phyloP scores from a whole-genome alignment of 2,113 vertebrate genomes.

The Apus apus region DNA sequence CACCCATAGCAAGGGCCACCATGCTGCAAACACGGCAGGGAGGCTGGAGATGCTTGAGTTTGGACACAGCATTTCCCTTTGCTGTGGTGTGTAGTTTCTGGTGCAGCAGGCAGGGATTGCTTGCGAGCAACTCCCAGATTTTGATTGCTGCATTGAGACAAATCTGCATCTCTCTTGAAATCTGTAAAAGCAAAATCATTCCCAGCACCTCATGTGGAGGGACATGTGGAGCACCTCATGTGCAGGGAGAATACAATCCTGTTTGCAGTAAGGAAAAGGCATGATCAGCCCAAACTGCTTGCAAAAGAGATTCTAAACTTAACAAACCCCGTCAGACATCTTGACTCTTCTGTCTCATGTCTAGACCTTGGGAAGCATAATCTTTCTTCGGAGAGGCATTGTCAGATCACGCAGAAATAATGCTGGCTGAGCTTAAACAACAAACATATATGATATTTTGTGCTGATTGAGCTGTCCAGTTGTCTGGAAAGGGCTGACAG shows the following conservation, averaged over 20 bases:
- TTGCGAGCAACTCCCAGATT: neutral
- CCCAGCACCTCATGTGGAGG: neutral
- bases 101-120: neutral
- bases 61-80: neutral
- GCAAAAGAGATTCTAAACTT: conserved; percentile 12
- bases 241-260: neutral
- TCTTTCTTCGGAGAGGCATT: conserved; percentile 14
- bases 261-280: neutral
- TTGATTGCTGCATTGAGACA: neutral
- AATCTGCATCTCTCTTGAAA: neutral
- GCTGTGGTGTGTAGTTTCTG: neutral
- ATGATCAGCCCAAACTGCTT: neutral
- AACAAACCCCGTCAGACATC: neutral
- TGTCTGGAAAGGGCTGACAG: conserved; percentile 83
- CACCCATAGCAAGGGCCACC: neutral
- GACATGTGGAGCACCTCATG: too few species aligned
- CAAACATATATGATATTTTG: conserved; percentile 60
- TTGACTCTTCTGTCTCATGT: neutral
- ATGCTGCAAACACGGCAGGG: neutral
- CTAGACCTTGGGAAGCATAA: neutral
- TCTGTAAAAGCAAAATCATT: neutral
- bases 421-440: neutral
- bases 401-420: conserved; percentile 22
- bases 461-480: conserved; percentile 75
- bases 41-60: neutral